phyloP scores from a whole-genome alignment of 1,140 invertebrate genomes.

The Parapsyche elsis region DNA sequence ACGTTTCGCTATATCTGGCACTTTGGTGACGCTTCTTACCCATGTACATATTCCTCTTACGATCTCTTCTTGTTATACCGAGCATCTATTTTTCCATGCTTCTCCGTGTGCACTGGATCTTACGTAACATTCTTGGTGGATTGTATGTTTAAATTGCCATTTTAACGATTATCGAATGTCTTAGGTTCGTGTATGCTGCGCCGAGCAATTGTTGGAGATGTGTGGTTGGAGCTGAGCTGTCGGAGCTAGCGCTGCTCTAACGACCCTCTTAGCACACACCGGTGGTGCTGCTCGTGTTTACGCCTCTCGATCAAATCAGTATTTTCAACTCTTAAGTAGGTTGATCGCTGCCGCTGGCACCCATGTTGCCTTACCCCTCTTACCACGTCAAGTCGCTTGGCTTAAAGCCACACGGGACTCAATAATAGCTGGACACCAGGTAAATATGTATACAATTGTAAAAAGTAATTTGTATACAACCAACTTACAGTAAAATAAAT shows the following conservation, averaged over 20 bases:
- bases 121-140: no score
- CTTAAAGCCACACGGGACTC: constrained; percentile 58
- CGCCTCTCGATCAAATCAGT: constrained; percentile 62
- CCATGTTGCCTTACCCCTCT: constrained; percentile 57
- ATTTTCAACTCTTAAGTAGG: constrained; percentile 64
- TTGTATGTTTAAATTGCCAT: no score
- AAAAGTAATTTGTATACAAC: neutral
- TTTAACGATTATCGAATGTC: neutral
- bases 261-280: constrained; percentile 54
- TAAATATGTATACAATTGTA: neutral
- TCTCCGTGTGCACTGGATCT: no score
- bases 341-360: constrained; percentile 63
- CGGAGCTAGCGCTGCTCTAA: constrained; percentile 55
- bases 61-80: no score
- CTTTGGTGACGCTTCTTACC: no score
- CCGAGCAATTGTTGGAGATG: constrained; percentile 64
- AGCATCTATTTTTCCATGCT: no score
- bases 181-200: constrained; percentile 64
- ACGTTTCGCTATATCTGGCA: no score
- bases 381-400: constrained; percentile 60
- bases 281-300: constrained; percentile 58
- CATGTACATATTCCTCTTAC: no score
- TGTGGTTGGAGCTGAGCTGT: constrained; percentile 63
- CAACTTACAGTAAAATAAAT: neutral
- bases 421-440: constrained; percentile 42